Percentiles rank a stretch among this genome's conserved stretches.
These are phyloP conservation scores for Epistrophe grossulariae DNA, from an alignment of 2,888 invertebrate species.

Conservation along the genomic window DNA sequence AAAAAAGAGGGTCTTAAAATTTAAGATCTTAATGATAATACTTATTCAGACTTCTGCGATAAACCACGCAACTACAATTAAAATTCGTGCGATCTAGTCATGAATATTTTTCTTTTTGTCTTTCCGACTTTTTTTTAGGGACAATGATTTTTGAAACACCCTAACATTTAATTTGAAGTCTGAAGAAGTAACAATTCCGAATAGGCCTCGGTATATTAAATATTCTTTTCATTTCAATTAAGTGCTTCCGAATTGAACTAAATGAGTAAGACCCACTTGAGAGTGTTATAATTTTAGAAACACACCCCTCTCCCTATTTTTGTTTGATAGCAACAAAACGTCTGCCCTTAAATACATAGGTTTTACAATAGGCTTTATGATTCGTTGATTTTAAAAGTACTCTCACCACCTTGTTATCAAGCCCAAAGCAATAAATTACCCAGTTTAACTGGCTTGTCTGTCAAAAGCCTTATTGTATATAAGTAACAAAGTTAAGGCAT, in stretches of 20 bases:
- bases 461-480: conserved; percentile 3
- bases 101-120: too few relatives aligned
- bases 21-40: too few relatives aligned
- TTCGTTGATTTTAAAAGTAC: conserved; percentile 24
- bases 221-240: conserved; percentile 21
- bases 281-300: not conserved
- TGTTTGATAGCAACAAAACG: not conserved
- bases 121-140: too few relatives aligned
- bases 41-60: too few relatives aligned
- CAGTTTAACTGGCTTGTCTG: conserved; percentile 15
- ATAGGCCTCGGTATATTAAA: too few relatives aligned
- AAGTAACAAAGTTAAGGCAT: conserved; percentile 6
- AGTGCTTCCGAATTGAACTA: not conserved
- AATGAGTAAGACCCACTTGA: not conserved
- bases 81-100: too few relatives aligned
- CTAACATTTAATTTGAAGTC: too few relatives aligned
- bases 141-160: too few relatives aligned
- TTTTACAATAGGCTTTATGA: conserved; percentile 11
- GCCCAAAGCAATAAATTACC: conserved; percentile 35
- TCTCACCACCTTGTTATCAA: conserved; percentile 54
- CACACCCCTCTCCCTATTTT: not conserved
- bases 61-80: too few relatives aligned
- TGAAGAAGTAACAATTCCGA: too few relatives aligned
- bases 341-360: not conserved
- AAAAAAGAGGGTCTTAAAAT: too few relatives aligned